Evolutionary conservation across 2,113 vertebrate species (phyloP), one percentile per base, ranked within the genome.

Genomic region (Brachirus orientalis): DNA sequence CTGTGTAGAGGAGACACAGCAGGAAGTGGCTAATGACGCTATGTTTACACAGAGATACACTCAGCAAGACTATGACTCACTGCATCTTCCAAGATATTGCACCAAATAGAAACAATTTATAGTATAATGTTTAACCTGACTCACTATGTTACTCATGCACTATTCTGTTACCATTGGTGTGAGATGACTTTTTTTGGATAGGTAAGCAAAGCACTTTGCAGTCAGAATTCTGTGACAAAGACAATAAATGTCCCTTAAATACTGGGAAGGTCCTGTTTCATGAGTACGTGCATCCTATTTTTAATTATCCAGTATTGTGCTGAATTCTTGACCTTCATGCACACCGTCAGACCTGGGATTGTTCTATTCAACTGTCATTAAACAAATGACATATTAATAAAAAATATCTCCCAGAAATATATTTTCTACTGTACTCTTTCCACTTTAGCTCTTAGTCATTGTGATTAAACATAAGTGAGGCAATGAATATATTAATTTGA

Each of bases 1-100:
- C 38, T 48, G 57, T 63, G 57, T 61, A 68, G 43, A 67, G 62
- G 75, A 71, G 69, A 52, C 52, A 48, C 13, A 52, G 43, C 43
- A 75, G 86, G 77, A 87, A 79, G 65, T 78, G 44, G 71, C 72
- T 86, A 81, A 87, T 84, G 82, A 82, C 62, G 78, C 33, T 13
- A 22, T 79, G 72, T 90, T 89, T 85, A 82, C 83, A 67, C 76
- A 53, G 70, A 54, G 72, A 69, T 53, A 41, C 61, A 40, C 59
- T 69, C 45, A 65, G 65, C 18, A 69, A 45, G 57, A 69, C 54
- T 33, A 75, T 18, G 69, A 33, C 16, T 71, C 33, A 4, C 28
- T 44, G 63, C 28, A 48, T 45, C 20, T 36, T 40, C 64, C 22
- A 28, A 2, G 22, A 28, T 19, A 12, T 43, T 40, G 43, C 74